phyloP scores from a whole-genome alignment of 2,797 vertebrate genomes.

The Eleutherodactylus coqui region DNA sequence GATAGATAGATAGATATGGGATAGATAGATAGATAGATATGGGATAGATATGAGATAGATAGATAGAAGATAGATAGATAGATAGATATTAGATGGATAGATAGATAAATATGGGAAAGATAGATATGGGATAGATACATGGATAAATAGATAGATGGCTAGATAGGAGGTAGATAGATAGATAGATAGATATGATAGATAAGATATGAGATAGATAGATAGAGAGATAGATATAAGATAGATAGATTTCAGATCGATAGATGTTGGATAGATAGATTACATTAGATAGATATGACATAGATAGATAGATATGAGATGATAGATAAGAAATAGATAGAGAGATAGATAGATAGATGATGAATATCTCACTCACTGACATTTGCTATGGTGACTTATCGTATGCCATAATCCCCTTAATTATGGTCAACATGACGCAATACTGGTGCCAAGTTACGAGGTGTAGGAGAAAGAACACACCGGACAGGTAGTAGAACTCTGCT shows the following conservation, averaged over 20 bases:
- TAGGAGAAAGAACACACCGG: neutral
- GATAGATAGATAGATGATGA: neutral
- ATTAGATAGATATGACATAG: too few species aligned
- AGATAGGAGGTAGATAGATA: neutral
- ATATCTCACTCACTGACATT: neutral
- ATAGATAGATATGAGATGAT: neutral
- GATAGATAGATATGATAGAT: neutral
- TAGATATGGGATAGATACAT: too few species aligned
- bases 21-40: neutral
- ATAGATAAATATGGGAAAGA: too few species aligned
- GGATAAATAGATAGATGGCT: neutral
- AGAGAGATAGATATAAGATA: neutral
- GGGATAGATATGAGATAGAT: neutral
- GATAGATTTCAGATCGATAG: neutral
- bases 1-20: neutral
- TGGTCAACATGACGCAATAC: slow-evolving; percentile 14
- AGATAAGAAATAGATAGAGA: neutral
- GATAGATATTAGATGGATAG: neutral
- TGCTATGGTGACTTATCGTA: neutral
- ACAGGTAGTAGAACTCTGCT: neutral
- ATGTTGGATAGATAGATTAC: slow-evolving; percentile 1
- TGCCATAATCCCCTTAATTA: neutral
- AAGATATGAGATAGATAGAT: too few species aligned
- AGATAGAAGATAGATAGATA: neutral
- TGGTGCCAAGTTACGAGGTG: neutral